phyloP scores from a whole-genome alignment of 2,888 invertebrate species.

The Himalopsyche japonica region DNA sequence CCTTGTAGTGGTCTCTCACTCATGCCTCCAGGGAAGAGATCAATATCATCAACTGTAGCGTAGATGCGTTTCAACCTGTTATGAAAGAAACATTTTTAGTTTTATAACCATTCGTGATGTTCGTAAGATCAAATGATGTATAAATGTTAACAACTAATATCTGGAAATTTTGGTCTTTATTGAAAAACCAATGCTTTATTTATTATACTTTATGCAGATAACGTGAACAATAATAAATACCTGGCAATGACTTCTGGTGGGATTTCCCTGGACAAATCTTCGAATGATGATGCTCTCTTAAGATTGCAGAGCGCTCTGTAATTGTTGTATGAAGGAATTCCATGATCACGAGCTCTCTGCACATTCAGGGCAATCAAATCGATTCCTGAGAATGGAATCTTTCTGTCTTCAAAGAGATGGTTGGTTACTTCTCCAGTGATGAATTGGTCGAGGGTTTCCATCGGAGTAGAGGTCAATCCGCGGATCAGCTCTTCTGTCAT shows the following conservation, averaged over 20 bases:
- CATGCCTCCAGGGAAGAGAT: conserved; percentile 94
- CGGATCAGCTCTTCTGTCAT: conserved; percentile 85
- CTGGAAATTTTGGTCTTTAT: neutral
- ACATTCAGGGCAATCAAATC: conserved; percentile 91
- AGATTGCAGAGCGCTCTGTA: conserved; percentile 89
- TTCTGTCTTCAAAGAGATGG: conserved; percentile 89
- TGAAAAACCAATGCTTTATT: neutral
- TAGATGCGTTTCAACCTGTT: conserved; percentile 75
- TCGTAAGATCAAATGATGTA: neutral
- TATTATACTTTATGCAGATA: neutral
- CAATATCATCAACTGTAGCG: conserved; percentile 91
- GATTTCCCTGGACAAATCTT: conserved; percentile 85
- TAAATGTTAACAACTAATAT: neutral
- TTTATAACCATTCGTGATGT: neutral
- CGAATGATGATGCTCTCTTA: conserved; percentile 81
- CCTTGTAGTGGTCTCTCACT: conserved; percentile 86
- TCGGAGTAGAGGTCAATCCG: conserved; percentile 84
- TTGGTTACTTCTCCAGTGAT: conserved; percentile 94
- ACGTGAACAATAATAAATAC: conserved; percentile 41
- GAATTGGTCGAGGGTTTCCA: conserved; percentile 92
- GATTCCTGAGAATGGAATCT: conserved; percentile 88
- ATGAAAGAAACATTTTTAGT: neutral
- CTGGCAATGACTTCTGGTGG: conserved; percentile 79
- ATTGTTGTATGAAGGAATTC: conserved; percentile 85
- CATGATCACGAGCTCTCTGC: conserved; percentile 86